Conservation (phyloP, 1,140 invertebrate genomes). For the Thaumatotibia leucotreta region DNA sequence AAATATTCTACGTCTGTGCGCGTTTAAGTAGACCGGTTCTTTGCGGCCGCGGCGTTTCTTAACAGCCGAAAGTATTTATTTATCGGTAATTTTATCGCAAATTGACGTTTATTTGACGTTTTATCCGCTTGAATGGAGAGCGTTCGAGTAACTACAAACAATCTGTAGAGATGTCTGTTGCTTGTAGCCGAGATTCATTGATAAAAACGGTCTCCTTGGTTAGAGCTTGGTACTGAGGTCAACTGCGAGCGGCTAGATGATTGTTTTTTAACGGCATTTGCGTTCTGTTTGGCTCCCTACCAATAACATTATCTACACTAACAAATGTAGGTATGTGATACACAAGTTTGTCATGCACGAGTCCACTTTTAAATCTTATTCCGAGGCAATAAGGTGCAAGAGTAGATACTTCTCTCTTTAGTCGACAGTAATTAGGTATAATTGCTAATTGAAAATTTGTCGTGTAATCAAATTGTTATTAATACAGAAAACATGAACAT, state of each 20-base stretch:
- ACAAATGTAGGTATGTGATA: no score
- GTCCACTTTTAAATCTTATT: no score
- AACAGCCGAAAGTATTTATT: background rate
- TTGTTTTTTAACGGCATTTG: background rate
- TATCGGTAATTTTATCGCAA: slow-evolving; percentile 7
- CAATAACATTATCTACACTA: no score
- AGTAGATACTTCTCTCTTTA: no score
- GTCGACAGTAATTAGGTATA: no score
- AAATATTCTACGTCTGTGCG: background rate
- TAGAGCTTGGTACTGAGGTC: background rate
- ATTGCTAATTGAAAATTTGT: no score
- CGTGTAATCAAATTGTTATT: background rate
- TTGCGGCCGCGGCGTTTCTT: background rate
- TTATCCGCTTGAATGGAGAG: background rate
- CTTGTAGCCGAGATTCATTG: background rate
- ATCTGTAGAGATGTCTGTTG: background rate
- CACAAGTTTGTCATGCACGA: no score
- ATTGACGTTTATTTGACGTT: slow-evolving; percentile 10
- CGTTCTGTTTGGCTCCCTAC: no score
- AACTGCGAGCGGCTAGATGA: background rate
- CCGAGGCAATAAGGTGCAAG: no score
- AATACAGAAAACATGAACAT: background rate
- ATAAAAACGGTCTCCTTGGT: slow-evolving; percentile 10
- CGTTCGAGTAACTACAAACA: slow-evolving; percentile 3
- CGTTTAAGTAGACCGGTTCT: background rate